Conservation (phyloP, 2,113 vertebrate genomes). For the Thunnus thynnus region DNA sequence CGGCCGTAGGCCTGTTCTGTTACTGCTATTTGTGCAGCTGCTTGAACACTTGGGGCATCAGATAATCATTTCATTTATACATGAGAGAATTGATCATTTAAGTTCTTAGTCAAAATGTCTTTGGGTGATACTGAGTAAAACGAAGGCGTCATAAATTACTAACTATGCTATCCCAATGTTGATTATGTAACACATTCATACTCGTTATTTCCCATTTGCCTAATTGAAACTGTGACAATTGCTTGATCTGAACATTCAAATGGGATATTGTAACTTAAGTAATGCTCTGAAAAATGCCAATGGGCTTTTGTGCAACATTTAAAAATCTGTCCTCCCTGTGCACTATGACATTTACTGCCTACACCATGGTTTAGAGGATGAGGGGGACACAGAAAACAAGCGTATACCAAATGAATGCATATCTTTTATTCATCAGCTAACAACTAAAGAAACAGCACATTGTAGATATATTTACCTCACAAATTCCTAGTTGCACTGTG, state of each 20-base stretch:
- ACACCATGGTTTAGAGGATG: slow-evolving; percentile 27
- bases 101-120: slow-evolving; percentile 39
- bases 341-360: slow-evolving; percentile 41
- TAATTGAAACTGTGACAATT: slow-evolving; percentile 35
- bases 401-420: slow-evolving; percentile 75
- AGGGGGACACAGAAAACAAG: slow-evolving; percentile 64
- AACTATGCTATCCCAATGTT: slow-evolving; percentile 23
- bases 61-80: slow-evolving; percentile 53
- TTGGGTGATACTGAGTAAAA: slow-evolving; percentile 39
- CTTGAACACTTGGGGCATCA: slow-evolving; percentile 35
- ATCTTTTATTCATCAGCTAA: slow-evolving; percentile 83
- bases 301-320: slow-evolving; percentile 39
- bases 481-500: slow-evolving; percentile 69
- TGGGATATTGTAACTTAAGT: slow-evolving; percentile 42
- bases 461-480: slow-evolving; percentile 77
- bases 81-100: slow-evolving; percentile 54
- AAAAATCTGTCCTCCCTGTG: slow-evolving; percentile 35
- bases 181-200: slow-evolving; percentile 43
- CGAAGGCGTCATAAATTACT: slow-evolving; percentile 14
- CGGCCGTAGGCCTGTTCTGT: slow-evolving; percentile 26
- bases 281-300: slow-evolving; percentile 37
- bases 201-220: slow-evolving; percentile 41
- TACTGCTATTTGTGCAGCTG: slow-evolving; percentile 41
- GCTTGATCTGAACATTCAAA: slow-evolving; percentile 54
- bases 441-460: slow-evolving; percentile 77